Percentiles rank a stretch among this genome's conserved stretches.
Conservation (phyloP, 2,113 vertebrate genomes). For the Sardina pilchardus region DNA sequence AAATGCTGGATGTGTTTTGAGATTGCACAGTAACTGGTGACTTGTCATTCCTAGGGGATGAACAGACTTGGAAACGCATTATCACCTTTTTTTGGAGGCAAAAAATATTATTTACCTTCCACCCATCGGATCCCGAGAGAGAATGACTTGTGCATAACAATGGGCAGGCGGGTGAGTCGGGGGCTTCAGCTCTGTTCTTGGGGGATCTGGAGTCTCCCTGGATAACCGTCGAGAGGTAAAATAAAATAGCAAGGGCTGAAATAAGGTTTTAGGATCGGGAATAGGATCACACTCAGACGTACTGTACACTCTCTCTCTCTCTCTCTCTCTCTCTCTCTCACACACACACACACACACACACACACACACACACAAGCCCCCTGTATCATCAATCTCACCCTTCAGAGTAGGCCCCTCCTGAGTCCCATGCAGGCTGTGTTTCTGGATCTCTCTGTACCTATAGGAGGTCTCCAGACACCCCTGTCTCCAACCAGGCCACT, state of each 20-base stretch:
- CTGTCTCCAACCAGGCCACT: slow-evolving; percentile 59
- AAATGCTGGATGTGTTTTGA: not conserved
- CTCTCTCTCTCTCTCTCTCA: not conserved
- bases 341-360: slow-evolving; percentile 14
- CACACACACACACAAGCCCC: slow-evolving; percentile 29
- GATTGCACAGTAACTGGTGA: slow-evolving; percentile 14
- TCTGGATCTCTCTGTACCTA: slow-evolving; percentile 70
- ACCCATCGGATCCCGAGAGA: slow-evolving; percentile 55
- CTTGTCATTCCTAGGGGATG: slow-evolving; percentile 55
- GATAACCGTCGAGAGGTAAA: slow-evolving; percentile 60
- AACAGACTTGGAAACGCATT: slow-evolving; percentile 66
- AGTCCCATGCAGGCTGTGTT: slow-evolving; percentile 66
- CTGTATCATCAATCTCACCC: slow-evolving; percentile 75
- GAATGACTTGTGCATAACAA: slow-evolving; percentile 48
- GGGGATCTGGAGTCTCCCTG: slow-evolving; percentile 54
- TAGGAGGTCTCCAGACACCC: slow-evolving; percentile 73
- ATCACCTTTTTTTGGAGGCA: slow-evolving; percentile 67
- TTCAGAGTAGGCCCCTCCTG: slow-evolving; percentile 66
- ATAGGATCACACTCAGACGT: slow-evolving; percentile 32
- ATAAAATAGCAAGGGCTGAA: slow-evolving; percentile 56
- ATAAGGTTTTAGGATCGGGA: slow-evolving; percentile 45
- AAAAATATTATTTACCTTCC: slow-evolving; percentile 69
- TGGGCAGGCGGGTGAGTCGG: not conserved
- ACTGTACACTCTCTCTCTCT: slow-evolving; percentile 27
- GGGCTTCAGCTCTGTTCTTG: slow-evolving; percentile 20